phyloP scores from a whole-genome alignment of 2,888 invertebrate species.

The Lutraria lutraria region DNA sequence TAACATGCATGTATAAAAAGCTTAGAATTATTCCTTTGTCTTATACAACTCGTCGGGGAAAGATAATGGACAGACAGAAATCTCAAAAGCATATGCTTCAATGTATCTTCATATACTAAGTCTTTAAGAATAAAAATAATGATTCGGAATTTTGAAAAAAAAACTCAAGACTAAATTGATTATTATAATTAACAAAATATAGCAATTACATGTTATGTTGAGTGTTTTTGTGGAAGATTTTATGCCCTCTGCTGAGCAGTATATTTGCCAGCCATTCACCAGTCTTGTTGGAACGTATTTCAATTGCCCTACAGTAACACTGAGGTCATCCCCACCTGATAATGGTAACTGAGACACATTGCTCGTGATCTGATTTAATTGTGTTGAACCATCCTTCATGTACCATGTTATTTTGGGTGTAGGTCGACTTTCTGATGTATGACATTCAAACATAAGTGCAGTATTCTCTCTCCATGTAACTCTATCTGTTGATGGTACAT shows the following conservation, averaged over 20 bases:
- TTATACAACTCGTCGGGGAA: too few species aligned
- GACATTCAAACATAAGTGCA: neutral
- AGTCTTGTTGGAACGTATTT: neutral
- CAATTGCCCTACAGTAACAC: neutral
- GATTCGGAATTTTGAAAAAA: neutral
- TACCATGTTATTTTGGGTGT: neutral
- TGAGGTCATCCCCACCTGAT: neutral
- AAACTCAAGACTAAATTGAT: too few species aligned
- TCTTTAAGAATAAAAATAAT: neutral
- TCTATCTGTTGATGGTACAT: neutral
- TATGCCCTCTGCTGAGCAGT: neutral
- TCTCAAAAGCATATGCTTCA: too few species aligned
- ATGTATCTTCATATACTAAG: neutral
- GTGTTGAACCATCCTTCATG: neutral
- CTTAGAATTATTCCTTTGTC: too few species aligned
- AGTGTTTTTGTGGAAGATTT: neutral
- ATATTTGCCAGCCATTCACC: slow-evolving; percentile 1
- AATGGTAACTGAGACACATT: neutral
- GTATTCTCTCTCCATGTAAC: neutral
- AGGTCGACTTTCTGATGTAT: neutral
- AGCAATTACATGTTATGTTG: neutral
- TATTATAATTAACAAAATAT: neutral
- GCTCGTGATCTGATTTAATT: neutral
- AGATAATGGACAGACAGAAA: too few species aligned
- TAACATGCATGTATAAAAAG: too few species aligned